Conservation (phyloP, 2,888 invertebrate genomes). For the Philhelius pedissequus region DNA sequence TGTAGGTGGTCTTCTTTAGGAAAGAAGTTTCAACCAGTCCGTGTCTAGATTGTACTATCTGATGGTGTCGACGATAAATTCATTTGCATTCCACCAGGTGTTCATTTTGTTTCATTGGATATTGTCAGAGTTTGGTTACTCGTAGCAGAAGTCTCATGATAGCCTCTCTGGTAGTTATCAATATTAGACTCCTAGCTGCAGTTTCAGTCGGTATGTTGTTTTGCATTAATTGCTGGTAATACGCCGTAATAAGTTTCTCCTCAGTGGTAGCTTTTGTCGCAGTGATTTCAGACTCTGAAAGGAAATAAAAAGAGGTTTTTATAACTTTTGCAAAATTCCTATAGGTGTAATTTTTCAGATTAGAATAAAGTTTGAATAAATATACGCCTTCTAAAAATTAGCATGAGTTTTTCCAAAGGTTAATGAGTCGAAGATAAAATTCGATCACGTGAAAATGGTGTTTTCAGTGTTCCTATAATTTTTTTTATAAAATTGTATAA, state of each 20-base stretch:
- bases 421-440: neutral
- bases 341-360: neutral
- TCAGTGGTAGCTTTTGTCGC: neutral
- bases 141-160: conserved; percentile 34
- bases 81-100: conserved; percentile 53
- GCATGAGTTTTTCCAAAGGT: neutral
- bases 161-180: conserved; percentile 25
- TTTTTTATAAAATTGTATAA: too few relatives aligned
- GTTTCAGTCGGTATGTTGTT: neutral
- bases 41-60: conserved; percentile 48
- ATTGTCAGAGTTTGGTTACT: conserved; percentile 13
- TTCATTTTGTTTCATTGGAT: conserved; percentile 35
- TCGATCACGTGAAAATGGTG: too few relatives aligned
- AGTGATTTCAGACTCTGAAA: neutral
- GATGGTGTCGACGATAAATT: conserved; percentile 7
- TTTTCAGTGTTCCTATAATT: too few relatives aligned
- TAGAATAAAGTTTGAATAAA: neutral
- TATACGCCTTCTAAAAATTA: neutral
- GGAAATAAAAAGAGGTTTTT: neutral
- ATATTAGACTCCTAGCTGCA: neutral
- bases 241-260: neutral
- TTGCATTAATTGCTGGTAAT: neutral
- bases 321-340: neutral
- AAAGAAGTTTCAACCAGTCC: neutral
- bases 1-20: neutral